A percentile compares a stretch with the other conserved stretches of the same genome.
Evolutionary conservation across 2,113 vertebrate genomes (phyloP).

Genomic region (Syrrhaptes paradoxus): DNA sequence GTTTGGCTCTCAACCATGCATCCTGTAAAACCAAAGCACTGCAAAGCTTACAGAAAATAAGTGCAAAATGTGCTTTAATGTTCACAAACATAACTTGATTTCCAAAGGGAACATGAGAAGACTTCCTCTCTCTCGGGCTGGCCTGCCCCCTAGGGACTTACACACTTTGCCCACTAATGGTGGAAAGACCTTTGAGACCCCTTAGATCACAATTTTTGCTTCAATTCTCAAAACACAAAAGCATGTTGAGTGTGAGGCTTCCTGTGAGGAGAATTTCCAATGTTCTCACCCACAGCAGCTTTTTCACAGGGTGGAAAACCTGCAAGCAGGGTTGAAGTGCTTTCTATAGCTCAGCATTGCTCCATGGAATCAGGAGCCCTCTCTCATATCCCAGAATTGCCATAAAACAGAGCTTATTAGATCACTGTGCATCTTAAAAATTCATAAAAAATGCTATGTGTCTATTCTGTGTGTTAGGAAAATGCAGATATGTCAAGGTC

Average conservation of each 20-base stretch:
- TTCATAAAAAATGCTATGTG: not conserved
- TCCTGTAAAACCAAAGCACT: not conserved
- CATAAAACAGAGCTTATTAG: not conserved
- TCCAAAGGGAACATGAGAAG: not conserved
- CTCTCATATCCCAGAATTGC: not conserved
- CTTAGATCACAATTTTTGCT: not conserved
- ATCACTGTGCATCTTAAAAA: not conserved
- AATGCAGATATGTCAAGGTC: not conserved
- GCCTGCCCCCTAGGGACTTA: not conserved
- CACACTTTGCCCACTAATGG: not conserved
- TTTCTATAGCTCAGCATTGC: not conserved
- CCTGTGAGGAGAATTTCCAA: not conserved
- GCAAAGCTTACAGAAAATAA: not conserved
- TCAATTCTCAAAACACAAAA: not conserved
- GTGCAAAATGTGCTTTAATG: not conserved
- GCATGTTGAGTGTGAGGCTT: not conserved
- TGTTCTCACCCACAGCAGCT: not conserved
- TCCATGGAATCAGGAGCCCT: not conserved
- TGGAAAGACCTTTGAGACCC: not conserved
- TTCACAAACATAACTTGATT: not conserved
- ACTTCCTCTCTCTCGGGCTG: not conserved
- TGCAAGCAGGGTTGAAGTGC: not conserved
- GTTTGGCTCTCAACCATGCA: not conserved
- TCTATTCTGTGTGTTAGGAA: not conserved
- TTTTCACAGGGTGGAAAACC: not conserved